Evolutionary conservation across 2,888 invertebrate genomes (phyloP).

Genomic region (Petrolisthes manimaculis): DNA sequence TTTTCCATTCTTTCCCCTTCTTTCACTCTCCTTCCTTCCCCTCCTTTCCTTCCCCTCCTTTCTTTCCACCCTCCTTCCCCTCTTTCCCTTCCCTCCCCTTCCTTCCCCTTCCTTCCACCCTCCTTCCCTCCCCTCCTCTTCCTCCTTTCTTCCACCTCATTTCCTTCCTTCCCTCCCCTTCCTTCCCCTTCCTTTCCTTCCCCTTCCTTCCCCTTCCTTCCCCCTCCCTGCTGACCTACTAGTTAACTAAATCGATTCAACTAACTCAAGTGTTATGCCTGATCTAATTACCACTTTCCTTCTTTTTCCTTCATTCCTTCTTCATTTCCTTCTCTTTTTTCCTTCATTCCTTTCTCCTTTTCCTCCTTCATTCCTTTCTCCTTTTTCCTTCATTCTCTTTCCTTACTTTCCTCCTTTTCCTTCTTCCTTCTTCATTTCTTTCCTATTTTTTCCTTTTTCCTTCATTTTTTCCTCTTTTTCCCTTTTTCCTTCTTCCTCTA

Average conservation of each 20-base stretch:
- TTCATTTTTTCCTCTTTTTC: not conserved
- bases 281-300: not conserved
- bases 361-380: too few species aligned
- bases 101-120: not conserved
- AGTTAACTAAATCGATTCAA: not conserved
- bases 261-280: not conserved
- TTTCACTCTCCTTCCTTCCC: not conserved
- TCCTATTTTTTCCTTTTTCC: not conserved
- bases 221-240: not conserved
- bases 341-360: not conserved
- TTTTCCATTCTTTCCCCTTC: not conserved
- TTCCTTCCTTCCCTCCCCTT: not conserved
- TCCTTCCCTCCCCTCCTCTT: not conserved
- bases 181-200: not conserved
- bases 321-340: not conserved
- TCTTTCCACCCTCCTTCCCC: not conserved
- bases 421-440: not conserved
- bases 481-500: not conserved
- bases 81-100: not conserved
- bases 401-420: not conserved
- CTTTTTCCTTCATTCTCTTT: not conserved
- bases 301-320: not conserved
- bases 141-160: not conserved
- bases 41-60: not conserved
- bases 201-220: not conserved